Evolutionary conservation across 2,113 vertebrate species (phyloP), one percentile per base, ranked within the genome.

Genomic region (Misgurnus anguillicaudatus): DNA sequence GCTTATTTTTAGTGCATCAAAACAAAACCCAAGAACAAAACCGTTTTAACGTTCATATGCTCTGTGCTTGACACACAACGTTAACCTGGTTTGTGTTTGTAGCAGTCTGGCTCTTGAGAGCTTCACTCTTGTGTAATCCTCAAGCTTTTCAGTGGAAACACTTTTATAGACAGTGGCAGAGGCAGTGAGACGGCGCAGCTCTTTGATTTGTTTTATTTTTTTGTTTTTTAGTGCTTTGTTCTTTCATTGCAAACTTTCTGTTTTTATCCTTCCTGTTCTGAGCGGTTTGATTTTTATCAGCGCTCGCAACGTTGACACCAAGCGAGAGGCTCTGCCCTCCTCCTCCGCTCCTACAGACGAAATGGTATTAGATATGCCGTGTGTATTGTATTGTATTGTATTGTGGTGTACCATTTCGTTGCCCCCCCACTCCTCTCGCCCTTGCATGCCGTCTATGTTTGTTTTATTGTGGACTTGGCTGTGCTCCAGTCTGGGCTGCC

Each of bases 381-480:
- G 85, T 81, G 78, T 85, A 87, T 31, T 31, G 24, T 31, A 31
- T 31, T 31, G 24, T 31, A 31, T 31, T 81, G 78, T 85, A 87
- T 90, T 80, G 78, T 85, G 87, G 89, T 91, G 86, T 88, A 88
- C 82, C 78, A 71, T 89, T 88, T 90, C 88, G 85, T 86, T 85
- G 86, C 38, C 68, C 65, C 64, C 83, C 13, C 62, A 17, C 64
- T 72, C 42, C 82, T 76, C 72, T 78, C 80, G 82, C 71, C 90
- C 90, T 91, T 84, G 89, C 86, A 68, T 57, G 82, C 83, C 58
- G 66, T 75, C 90, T 89, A 88, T 79, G 93, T 94, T 94, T 95
- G 94, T 95, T 91, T 89, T 94, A 93, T 90, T 90, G 92, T 92
- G 87, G 88, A 31, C 77, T 86, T 97, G 96, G 96, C 95, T 2